phyloP scores from a whole-genome alignment of 2,888 invertebrate species.

The Physocephala rufipes region DNA sequence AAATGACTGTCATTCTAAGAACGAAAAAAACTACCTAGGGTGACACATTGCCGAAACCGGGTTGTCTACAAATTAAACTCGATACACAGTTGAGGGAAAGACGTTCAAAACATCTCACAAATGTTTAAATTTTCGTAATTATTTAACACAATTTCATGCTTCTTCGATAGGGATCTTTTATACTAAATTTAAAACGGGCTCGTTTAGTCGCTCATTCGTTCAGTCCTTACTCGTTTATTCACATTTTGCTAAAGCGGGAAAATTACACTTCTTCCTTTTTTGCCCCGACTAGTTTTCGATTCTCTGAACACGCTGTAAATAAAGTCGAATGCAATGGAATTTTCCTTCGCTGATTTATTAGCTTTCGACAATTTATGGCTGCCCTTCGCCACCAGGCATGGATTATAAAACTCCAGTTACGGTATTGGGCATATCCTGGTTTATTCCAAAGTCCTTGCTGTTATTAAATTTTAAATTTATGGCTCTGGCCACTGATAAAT shows the following conservation, averaged over 20 bases:
- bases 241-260: neutral
- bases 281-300: constrained; percentile 39
- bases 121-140: no score
- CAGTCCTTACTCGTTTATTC: no score
- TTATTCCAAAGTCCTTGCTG: constrained; percentile 53
- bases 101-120: no score
- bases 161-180: no score
- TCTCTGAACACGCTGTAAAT: constrained; percentile 44
- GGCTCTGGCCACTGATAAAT: constrained; percentile 47
- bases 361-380: constrained; percentile 63
- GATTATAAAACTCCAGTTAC: constrained; percentile 44
- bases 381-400: constrained; percentile 46
- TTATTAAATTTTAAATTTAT: constrained; percentile 64
- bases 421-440: constrained; percentile 60
- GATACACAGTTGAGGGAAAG: no score
- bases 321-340: constrained; percentile 55
- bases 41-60: no score
- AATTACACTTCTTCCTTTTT: constrained; percentile 34
- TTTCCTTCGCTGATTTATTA: constrained; percentile 63
- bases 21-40: no score
- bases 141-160: no score
- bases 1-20: no score
- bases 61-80: no score
- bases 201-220: no score
- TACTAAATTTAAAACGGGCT: no score